phyloP scores from a whole-genome alignment of 2,113 vertebrate species.

The Tautogolabrus adspersus region DNA sequence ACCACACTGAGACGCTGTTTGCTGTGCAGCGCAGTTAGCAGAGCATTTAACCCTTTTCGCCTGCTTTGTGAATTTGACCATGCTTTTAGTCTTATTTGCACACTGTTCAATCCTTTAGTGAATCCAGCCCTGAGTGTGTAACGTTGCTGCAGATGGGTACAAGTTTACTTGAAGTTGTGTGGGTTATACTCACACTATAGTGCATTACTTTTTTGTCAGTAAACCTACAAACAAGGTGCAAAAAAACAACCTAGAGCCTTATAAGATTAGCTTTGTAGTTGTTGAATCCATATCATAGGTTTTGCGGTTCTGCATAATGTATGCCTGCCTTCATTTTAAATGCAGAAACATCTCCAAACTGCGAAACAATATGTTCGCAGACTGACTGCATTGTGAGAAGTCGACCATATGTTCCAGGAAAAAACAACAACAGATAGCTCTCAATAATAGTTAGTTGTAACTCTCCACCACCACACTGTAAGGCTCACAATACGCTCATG shows the following conservation, averaged over 20 bases:
- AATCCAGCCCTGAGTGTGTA: no score
- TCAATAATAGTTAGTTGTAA: constrained; percentile 36
- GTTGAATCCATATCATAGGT: no score
- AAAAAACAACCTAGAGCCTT: not conserved
- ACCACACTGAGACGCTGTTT: no score
- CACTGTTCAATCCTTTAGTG: no score
- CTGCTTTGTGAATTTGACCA: no score
- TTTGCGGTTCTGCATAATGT: not conserved
- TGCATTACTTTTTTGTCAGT: no score
- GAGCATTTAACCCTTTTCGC: no score
- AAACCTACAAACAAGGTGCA: not conserved
- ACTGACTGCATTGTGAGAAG: constrained; percentile 1
- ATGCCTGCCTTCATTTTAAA: constrained; percentile 4
- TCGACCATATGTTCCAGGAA: constrained; percentile 12
- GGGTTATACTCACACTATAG: no score
- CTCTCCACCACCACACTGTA: constrained; percentile 7
- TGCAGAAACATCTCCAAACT: constrained; percentile 2
- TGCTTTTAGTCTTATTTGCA: no score
- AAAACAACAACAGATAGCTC: constrained; percentile 5
- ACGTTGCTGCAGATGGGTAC: no score
- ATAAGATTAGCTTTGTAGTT: not conserved
- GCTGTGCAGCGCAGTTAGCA: no score
- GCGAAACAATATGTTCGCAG: not conserved
- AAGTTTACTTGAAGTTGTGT: no score
- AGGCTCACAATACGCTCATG: constrained; percentile 38